A percentile compares a stretch with the other conserved stretches of the same genome.
Conservation (phyloP, 2,888 invertebrate species). For the Falcaria lacertinaria region DNA sequence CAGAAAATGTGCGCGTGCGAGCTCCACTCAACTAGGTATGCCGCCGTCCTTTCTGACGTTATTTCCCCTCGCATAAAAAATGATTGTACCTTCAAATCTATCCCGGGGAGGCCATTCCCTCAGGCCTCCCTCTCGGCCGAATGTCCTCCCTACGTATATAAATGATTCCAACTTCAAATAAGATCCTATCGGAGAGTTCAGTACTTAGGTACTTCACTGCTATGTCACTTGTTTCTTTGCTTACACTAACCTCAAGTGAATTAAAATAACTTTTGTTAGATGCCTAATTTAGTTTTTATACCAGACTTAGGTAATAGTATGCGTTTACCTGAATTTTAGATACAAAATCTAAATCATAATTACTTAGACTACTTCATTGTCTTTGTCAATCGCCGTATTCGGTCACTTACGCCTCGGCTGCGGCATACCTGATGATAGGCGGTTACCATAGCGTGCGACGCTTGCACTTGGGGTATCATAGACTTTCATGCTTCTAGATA, state of each 20-base stretch:
- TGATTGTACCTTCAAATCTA: constrained; percentile 80
- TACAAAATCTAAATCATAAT: no score
- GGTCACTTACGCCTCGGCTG: no score
- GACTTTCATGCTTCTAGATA: no score
- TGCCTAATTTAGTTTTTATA: no score
- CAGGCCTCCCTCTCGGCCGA: constrained; percentile 33
- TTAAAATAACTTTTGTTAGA: not conserved
- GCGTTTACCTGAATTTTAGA: no score
- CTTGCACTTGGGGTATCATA: no score
- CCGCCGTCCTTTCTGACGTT: constrained; percentile 29
- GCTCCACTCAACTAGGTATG: constrained; percentile 27
- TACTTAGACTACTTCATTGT: no score
- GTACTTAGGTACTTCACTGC: constrained; percentile 2
- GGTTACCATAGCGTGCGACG: no score
- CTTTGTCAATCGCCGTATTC: no score
- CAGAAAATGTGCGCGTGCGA: no score
- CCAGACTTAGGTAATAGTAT: no score
- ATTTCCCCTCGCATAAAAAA: constrained; percentile 78
- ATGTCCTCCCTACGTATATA: constrained; percentile 44
- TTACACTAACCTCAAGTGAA: not conserved
- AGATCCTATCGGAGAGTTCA: constrained; percentile 14
- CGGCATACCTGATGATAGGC: no score
- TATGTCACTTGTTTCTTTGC: not conserved
- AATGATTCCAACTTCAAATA: constrained; percentile 54
- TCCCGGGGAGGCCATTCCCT: constrained; percentile 67